Base-by-base conservation (phyloP, 2,113 vertebrate species). In the Anas platyrhynchos region DNA sequence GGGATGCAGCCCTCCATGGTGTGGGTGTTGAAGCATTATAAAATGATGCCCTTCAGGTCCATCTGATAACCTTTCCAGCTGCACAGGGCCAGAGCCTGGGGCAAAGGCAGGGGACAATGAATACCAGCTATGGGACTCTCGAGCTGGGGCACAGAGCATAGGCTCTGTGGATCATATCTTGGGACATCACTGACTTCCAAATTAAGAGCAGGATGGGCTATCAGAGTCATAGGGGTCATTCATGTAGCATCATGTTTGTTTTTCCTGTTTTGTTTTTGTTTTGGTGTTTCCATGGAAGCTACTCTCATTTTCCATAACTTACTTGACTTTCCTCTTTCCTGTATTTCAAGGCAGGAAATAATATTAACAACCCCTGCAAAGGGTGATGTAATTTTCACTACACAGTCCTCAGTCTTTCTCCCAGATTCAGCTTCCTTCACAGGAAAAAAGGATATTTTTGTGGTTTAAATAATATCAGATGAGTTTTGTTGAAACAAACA, bases 341-440 rank as follows among this genome's bases (percentile, higher is more conserved):
- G 34, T 15, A 83, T 91, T 91, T 86, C 73, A 90, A 86, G 83
- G 88, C 31, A 82, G 44, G 46, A 90, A 93, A 94, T 88, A 62
- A 74, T 38, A 41, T 54, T 63, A 63, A 55, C 43, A 36, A 8
- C 12, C 41, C 26, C 61, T 86, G 46, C 68, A 94, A 61, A 89
- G 12, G 25, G 20, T 72, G 79, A 78, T 83, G 61, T 78, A 59
- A 67, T 95, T 86, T 96, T 91, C 29, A 61, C 1, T 4, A 9
- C 66, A 13, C 31, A 61, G 22, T 72, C 61, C 12, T 69, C 63
- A 50, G 21, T 75, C 56, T 87, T 89, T 86, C 72, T 94, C 38
- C 27, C 46, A 81, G 10, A 90, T 81, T 86, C 61, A 88, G 38
- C 25, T 93, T 77, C 26, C 20, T 88, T 91, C 72, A 75, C 41